Evolutionary conservation across 2,113 vertebrate genomes (phyloP).

Genomic region (Ginglymostoma cirratum): DNA sequence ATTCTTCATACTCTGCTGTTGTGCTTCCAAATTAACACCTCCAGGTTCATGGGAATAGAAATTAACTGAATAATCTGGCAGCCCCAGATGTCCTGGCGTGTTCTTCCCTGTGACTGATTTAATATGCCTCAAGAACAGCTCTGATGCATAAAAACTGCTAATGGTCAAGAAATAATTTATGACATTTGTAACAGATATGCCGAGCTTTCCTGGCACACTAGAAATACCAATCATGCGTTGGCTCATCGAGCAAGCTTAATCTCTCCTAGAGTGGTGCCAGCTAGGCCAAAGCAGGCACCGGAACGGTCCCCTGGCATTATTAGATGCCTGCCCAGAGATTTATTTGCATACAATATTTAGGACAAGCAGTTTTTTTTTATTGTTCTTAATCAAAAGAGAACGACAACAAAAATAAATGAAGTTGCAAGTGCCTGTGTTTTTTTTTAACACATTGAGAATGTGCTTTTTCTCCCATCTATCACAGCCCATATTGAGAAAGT

Average conservation of each 20-base stretch:
- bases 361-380: conserved; percentile 89
- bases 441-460: conserved; percentile 96
- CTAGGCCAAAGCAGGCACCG: conserved; percentile 77
- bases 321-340: conserved; percentile 93
- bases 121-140: conserved; percentile 77
- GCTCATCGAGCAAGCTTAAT: conserved; percentile 34
- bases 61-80: conserved; percentile 93
- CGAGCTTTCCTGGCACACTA: conserved; percentile 40
- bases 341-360: conserved; percentile 99
- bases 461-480: conserved; percentile 96
- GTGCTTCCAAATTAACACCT: conserved; percentile 90
- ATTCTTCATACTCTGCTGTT: conserved; percentile 85
- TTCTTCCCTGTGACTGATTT: conserved; percentile 71
- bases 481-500: conserved; percentile 98
- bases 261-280: conserved; percentile 32
- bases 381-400: conserved; percentile 99
- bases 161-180: conserved; percentile 84
- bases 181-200: conserved; percentile 61
- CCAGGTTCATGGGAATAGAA: conserved; percentile 93
- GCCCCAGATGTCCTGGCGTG: conserved; percentile 82
- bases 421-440: conserved; percentile 96
- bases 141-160: conserved; percentile 74
- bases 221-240: conserved; percentile 37
- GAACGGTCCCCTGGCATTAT: conserved; percentile 86
- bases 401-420: conserved; percentile 99